A percentile compares a stretch with the other conserved stretches of the same genome.
Evolutionary conservation across 2,113 vertebrate genomes (phyloP).

Genomic region (Ochotona curzoniae): DNA sequence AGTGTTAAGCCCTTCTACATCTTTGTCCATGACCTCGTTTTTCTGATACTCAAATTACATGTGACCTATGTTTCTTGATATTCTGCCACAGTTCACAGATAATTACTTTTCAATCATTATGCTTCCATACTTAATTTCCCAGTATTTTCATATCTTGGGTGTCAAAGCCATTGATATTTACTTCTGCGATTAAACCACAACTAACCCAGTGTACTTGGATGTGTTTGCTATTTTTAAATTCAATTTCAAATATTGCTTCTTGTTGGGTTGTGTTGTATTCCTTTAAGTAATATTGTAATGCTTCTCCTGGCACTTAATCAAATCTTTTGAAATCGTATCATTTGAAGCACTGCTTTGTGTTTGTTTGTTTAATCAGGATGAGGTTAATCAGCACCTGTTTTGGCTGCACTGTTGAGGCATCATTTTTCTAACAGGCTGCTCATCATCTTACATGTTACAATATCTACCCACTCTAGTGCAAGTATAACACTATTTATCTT

Average conservation of each 20-base stretch:
- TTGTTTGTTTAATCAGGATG: background rate
- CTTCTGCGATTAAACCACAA: background rate
- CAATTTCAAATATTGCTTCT: background rate
- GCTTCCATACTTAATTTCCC: background rate
- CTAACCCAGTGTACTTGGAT: background rate
- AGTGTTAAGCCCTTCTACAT: background rate
- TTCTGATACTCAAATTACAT: background rate
- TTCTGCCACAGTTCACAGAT: too few relatives aligned
- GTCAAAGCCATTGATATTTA: background rate
- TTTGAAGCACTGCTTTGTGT: background rate
- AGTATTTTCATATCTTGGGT: background rate
- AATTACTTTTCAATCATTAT: background rate
- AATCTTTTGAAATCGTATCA: background rate
- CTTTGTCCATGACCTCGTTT: background rate
- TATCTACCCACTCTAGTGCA: background rate
- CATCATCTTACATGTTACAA: background rate
- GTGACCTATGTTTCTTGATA: background rate
- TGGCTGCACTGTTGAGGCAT: background rate
- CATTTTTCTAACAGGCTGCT: background rate
- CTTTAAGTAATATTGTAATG: background rate
- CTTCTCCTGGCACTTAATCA: background rate
- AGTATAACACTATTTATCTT: background rate
- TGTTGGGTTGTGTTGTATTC: slow-evolving; percentile 44
- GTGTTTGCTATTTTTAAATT: background rate
- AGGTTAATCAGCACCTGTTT: background rate